These are phyloP conservation scores for Euphydryas editha DNA, from an alignment of 2,888 invertebrate species.

Conservation along the genomic window DNA sequence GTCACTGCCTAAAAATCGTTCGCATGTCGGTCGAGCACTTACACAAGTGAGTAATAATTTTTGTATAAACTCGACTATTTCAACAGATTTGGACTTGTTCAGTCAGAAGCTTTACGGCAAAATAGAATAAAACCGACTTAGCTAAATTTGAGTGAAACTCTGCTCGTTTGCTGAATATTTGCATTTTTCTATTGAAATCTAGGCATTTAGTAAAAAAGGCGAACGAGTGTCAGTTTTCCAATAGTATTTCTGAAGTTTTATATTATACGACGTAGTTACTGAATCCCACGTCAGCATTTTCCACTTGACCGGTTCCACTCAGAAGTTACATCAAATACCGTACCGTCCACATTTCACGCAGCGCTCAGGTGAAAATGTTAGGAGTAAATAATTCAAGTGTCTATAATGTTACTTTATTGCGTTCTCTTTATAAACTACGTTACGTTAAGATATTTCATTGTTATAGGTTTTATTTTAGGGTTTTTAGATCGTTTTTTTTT, in stretches of 20 bases:
- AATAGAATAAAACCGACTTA: too few species aligned
- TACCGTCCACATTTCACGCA: conserved; percentile 19
- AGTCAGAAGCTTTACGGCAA: too few species aligned
- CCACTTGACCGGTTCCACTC: conserved; percentile 24
- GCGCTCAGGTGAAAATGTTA: conserved; percentile 19
- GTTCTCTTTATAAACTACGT: background rate
- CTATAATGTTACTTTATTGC: conserved; percentile 7
- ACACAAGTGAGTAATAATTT: too few species aligned
- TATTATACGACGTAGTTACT: conserved; percentile 20
- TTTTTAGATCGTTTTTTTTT: too few species aligned
- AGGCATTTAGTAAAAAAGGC: background rate
- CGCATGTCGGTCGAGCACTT: too few species aligned
- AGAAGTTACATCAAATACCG: conserved; percentile 25
- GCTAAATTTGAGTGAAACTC: too few species aligned
- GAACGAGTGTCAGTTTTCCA: conserved; percentile 4
- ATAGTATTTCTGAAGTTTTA: conserved; percentile 17
- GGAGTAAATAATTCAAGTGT: conserved; percentile 16
- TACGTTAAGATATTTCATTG: background rate
- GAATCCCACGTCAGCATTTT: conserved; percentile 21
- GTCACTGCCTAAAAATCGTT: too few species aligned
- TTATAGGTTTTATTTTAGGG: background rate
- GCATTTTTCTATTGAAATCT: background rate
- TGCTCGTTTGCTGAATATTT: too few species aligned
- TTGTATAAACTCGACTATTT: too few species aligned
- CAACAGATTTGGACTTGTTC: too few species aligned